Conservation (phyloP, 2,113 vertebrate species). For the Columba livia region DNA sequence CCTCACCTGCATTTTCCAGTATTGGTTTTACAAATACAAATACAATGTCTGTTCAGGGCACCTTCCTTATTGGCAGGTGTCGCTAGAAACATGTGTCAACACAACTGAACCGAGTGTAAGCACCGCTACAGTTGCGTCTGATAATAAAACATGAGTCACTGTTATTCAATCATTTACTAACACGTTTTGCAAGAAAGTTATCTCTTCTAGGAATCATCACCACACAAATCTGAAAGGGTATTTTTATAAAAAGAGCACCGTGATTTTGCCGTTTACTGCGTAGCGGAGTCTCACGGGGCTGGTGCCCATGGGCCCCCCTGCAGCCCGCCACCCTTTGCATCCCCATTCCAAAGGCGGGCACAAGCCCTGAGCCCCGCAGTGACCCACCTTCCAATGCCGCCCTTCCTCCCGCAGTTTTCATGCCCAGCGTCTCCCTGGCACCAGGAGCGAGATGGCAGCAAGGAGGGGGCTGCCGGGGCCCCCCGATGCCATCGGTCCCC, state of each 20-base stretch:
- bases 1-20: not conserved
- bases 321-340: not conserved
- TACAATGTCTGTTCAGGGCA: not conserved
- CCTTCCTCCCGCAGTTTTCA: not conserved
- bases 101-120: not conserved
- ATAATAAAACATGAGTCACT: slow-evolving; percentile 37
- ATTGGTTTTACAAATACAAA: not conserved
- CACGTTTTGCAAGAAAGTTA: not conserved
- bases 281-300: not conserved
- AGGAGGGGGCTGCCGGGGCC: not conserved
- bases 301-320: not conserved
- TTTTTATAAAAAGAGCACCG: not conserved
- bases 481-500: not conserved
- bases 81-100: not conserved
- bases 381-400: not conserved
- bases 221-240: not conserved
- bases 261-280: not conserved
- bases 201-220: not conserved
- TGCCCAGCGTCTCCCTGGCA: rapidly evolving
- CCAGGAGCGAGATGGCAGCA: not conserved
- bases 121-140: not conserved
- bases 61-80: not conserved
- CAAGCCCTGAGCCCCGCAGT: rapidly evolving
- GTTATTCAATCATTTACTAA: not conserved
- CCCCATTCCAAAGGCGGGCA: not conserved